Base-by-base conservation (phyloP, 2,888 invertebrate genomes). In the Choristoneura rosaceana region DNA sequence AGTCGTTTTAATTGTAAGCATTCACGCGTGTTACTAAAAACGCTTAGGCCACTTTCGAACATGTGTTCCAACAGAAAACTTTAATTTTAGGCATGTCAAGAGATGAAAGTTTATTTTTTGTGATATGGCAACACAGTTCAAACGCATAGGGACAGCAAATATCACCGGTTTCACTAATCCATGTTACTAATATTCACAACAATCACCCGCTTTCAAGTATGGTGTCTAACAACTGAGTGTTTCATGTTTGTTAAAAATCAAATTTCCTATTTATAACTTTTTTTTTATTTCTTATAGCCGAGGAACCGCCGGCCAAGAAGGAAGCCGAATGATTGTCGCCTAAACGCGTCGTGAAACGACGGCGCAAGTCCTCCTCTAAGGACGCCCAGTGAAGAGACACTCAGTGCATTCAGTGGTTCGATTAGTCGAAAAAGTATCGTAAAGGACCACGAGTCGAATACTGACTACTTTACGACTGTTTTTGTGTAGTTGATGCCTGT, bases 281-380 rank as follows among this genome's bases (percentile, higher is more conserved):
- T 41, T 45, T 3, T 66, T 75, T 64, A 45, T 65, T 50, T 74
- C 55, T 85, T 84, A 50, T 86, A 91, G 93, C 83, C 74, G 94
- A 94, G 77, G 93, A 93, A 70, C 89, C 91, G 75, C 92, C 89
- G 75, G 85, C 77, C 58, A 94, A 94, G 84, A 93, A 93, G 76
- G 94, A 93, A 87, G 81, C 84, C 74, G 94, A 94, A 88, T 94
- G 94, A 94, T 94, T 88, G 82, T 89, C 93, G 83, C 91, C 92
- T 34, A 94, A 94, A 82, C 94, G 94, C 92, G 93, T 89, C 90
- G 93, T 92, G 80, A 94, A 93, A 75, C 83, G 93, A 81, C 93
- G 93, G 80, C 93, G 92, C 89, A 94, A 94, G 84, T 89, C 92
- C 84, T 86, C 91, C 1, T 76, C 90, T 73, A 91, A 93, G 87